phyloP scores from a whole-genome alignment of 2,797 vertebrate genomes.

The Salmo trutta region DNA sequence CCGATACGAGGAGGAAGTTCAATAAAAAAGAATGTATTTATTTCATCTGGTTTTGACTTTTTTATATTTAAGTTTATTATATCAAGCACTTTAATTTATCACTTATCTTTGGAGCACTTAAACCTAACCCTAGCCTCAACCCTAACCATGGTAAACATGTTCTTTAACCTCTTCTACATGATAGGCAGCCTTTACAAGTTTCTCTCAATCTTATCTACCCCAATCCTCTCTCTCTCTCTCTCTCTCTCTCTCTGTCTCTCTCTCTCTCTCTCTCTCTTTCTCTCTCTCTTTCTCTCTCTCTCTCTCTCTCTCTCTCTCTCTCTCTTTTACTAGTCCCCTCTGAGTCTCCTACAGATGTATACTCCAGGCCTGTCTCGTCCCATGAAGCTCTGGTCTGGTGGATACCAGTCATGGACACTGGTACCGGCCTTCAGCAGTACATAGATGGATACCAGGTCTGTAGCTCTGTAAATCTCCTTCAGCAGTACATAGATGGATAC shows the following conservation, averaged over 20 bases:
- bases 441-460: too few relatives aligned
- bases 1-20: too few relatives aligned
- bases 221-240: neutral
- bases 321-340: constrained; percentile 79
- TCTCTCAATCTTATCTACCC: neutral
- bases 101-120: too few relatives aligned
- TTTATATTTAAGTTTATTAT: too few relatives aligned
- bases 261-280: neutral
- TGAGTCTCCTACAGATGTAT: constrained; percentile 88
- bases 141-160: neutral
- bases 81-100: too few relatives aligned
- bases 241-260: neutral
- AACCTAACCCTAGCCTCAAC: too few relatives aligned
- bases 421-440: constrained; percentile 77
- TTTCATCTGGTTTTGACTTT: too few relatives aligned
- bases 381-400: constrained; percentile 93
- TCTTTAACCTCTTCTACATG: too few relatives aligned
- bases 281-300: neutral
- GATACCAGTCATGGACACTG: constrained; percentile 83
- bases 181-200: too few relatives aligned
- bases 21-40: too few relatives aligned
- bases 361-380: constrained; percentile 85
- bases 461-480: constrained; percentile 47
- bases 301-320: neutral
- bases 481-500: constrained; percentile 89